Conservation (phyloP, 2,888 invertebrate species). For the Sepioteuthis lessoniana region DNA sequence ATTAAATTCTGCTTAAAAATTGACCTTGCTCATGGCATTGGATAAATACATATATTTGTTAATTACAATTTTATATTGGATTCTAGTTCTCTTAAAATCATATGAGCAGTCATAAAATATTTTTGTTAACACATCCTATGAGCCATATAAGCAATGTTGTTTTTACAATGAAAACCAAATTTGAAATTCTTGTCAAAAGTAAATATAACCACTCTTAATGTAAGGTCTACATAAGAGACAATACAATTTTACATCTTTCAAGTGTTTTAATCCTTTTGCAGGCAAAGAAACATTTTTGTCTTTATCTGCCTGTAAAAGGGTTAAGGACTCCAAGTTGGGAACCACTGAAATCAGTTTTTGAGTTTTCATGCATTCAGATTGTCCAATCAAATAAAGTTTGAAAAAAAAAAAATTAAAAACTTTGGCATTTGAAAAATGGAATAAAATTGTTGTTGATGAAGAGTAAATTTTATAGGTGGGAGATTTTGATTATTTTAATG, state of each 20-base stretch:
- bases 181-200: background rate
- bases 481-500: background rate
- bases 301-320: background rate
- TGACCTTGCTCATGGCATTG: no score
- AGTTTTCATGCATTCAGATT: background rate
- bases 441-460: background rate
- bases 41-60: no score
- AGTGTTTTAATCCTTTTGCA: no score
- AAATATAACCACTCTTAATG: background rate
- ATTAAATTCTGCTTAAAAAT: no score
- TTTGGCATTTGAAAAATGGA: conserved; percentile 11
- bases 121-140: background rate
- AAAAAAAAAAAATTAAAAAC: background rate
- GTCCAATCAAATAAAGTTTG: background rate
- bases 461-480: background rate
- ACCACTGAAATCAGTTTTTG: background rate
- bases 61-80: no score
- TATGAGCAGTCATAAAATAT: background rate
- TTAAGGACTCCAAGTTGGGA: background rate
- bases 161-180: background rate
- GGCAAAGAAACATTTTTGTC: no score
- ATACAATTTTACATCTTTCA: background rate
- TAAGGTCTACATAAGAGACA: background rate
- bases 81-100: background rate
- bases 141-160: background rate